phyloP scores from a whole-genome alignment of 2,113 vertebrate genomes.

The Syngnathus scovelli region DNA sequence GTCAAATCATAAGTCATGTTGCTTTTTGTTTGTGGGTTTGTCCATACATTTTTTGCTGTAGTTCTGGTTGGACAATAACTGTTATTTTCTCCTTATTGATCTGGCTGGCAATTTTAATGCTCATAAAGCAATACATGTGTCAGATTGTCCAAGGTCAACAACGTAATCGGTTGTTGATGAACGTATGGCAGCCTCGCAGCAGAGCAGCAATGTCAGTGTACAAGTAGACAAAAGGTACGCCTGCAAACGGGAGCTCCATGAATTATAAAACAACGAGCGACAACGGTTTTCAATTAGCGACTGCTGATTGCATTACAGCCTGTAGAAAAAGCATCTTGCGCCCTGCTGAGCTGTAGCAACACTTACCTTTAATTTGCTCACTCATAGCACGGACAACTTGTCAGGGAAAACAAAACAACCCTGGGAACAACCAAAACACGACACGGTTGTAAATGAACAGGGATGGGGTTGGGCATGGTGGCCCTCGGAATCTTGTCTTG shows the following conservation, averaged over 20 bases:
- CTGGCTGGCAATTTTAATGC: no score
- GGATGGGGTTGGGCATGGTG: neutral
- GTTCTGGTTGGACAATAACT: no score
- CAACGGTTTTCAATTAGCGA: constrained; percentile 5
- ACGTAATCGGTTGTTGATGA: no score
- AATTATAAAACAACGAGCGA: constrained; percentile 1
- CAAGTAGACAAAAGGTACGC: neutral
- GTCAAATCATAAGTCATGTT: no score
- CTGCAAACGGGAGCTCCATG: neutral
- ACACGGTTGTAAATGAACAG: neutral
- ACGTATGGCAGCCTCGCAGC: neutral
- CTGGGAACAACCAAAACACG: neutral
- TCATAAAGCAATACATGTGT: no score
- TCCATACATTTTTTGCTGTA: no score
- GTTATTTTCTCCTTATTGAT: no score
- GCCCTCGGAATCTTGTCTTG: neutral
- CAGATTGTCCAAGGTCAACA: no score
- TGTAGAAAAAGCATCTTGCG: neutral
- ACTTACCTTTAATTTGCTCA: neutral
- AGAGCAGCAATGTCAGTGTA: neutral
- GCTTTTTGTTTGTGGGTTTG: no score
- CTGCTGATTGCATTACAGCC: neutral
- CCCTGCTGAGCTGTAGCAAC: neutral
- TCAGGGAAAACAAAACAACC: neutral
- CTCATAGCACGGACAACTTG: neutral